phyloP scores from a whole-genome alignment of 30 jellyfish, hydroid and myxozoan genomes.

The Aurelia sp. region DNA sequence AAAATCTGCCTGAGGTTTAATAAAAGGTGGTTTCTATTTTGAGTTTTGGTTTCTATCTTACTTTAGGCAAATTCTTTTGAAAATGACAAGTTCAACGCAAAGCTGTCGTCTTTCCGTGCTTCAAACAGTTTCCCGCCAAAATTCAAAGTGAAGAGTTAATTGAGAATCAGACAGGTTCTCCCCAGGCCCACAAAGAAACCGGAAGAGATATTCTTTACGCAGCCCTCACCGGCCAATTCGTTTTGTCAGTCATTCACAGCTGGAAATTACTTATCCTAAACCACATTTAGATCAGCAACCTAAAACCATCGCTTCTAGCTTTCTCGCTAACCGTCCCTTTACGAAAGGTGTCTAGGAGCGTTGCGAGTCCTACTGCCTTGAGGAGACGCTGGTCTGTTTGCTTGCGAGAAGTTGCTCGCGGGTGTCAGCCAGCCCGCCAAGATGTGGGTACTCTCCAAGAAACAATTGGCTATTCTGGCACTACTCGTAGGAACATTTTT shows the following conservation, averaged over 20 bases:
- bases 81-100: too few species aligned
- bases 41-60: too few species aligned
- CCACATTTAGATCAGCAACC: conserved; percentile 45
- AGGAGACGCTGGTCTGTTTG: conserved; percentile 69
- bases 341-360: conserved; percentile 31
- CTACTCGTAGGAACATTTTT: conserved; percentile 51
- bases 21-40: too few species aligned
- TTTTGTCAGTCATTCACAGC: conserved; percentile 73
- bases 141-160: not conserved
- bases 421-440: conserved; percentile 84
- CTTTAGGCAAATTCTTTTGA: too few species aligned
- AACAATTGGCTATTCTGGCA: conserved; percentile 21
- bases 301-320: not conserved
- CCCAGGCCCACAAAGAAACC: conserved; percentile 36
- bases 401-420: conserved; percentile 82
- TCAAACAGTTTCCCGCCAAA: conserved; percentile 9
- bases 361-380: conserved; percentile 35
- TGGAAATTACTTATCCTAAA: conserved; percentile 38
- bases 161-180: conserved; percentile 3
- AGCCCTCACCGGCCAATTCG: conserved; percentile 48
- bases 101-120: too few species aligned
- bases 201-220: conserved; percentile 33
- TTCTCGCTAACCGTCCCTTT: not conserved
- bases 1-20: too few species aligned
- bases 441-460: conserved; percentile 69